Conservation (phyloP, 1,140 invertebrate species). For the Panagrolaimus sp. region DNA sequence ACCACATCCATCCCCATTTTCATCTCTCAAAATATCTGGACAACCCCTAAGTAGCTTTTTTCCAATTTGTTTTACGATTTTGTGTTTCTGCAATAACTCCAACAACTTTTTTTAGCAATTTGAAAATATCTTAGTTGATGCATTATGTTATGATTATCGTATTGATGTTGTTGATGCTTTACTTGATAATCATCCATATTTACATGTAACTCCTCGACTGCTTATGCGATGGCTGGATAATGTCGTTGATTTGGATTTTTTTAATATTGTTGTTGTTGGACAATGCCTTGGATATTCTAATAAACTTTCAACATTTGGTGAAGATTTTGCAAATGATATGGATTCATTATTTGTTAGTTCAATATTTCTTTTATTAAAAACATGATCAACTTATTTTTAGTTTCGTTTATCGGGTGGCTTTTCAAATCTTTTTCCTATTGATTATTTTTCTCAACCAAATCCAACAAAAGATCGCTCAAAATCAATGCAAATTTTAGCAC, state of each 20-base stretch:
- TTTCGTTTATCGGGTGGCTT: slow-evolving; percentile 17
- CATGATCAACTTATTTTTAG: slow-evolving; percentile 14
- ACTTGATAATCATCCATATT: slow-evolving; percentile 13
- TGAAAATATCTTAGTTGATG: background rate
- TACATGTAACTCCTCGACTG: slow-evolving; percentile 23
- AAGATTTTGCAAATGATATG: slow-evolving; percentile 33
- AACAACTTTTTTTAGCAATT: slow-evolving; percentile 8
- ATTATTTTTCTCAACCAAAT: slow-evolving; percentile 16
- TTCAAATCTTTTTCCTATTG: slow-evolving; percentile 26
- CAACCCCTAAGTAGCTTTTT: too few species aligned
- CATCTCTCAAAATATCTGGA: too few species aligned
- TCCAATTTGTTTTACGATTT: too few species aligned
- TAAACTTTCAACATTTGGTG: slow-evolving; percentile 24
- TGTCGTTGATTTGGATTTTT: slow-evolving; percentile 41
- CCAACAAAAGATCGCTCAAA: slow-evolving; percentile 17
- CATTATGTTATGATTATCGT: background rate
- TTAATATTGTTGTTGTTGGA: slow-evolving; percentile 46
- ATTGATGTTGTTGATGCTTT: slow-evolving; percentile 13
- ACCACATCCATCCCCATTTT: too few species aligned
- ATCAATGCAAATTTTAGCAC: slow-evolving; percentile 31
- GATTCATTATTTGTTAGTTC: slow-evolving; percentile 31
- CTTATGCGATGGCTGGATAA: slow-evolving; percentile 25
- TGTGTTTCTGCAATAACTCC: too few species aligned
- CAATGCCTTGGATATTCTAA: slow-evolving; percentile 40
- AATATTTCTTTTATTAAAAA: background rate